Conservation (phyloP, 2,797 vertebrate species). For the Mormyrus hasselquistii region DNA sequence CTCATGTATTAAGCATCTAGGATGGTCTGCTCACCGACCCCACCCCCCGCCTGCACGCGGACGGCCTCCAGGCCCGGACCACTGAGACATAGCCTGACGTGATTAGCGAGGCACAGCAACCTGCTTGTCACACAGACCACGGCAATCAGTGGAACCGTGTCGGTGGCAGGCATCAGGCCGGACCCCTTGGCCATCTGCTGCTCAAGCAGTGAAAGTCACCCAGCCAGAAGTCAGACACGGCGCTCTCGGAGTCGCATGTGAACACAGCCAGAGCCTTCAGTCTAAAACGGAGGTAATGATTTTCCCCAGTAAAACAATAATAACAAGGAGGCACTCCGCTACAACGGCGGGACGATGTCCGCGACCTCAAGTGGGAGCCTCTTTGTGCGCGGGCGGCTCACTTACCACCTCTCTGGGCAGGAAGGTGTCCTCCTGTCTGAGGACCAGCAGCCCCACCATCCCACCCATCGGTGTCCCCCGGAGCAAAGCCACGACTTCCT, state of each 20-base stretch:
- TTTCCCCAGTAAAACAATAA: not conserved
- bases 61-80: not conserved
- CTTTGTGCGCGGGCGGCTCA: not conserved
- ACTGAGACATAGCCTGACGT: not conserved
- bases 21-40: not conserved
- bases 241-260: not conserved
- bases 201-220: conserved; percentile 56
- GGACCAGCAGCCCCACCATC: conserved; percentile 74
- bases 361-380: not conserved
- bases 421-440: conserved; percentile 81
- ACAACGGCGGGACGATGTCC: not conserved
- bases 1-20: not conserved
- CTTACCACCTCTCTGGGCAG: conserved; percentile 73
- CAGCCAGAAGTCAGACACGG: conserved; percentile 21
- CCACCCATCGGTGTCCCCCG: conserved; percentile 90
- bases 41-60: no score
- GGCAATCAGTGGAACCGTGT: conserved; percentile 44
- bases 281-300: not conserved
- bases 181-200: conserved; percentile 55
- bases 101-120: not conserved
- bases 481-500: conserved; percentile 87
- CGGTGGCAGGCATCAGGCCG: conserved; percentile 37
- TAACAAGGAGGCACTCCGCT: not conserved
- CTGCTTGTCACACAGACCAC: conserved; percentile 40
- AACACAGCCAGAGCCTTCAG: not conserved